A percentile compares a stretch with the other conserved stretches of the same genome.
Evolutionary conservation across 1,140 invertebrate genomes (phyloP).

Genomic region (Micrasema minimum): DNA sequence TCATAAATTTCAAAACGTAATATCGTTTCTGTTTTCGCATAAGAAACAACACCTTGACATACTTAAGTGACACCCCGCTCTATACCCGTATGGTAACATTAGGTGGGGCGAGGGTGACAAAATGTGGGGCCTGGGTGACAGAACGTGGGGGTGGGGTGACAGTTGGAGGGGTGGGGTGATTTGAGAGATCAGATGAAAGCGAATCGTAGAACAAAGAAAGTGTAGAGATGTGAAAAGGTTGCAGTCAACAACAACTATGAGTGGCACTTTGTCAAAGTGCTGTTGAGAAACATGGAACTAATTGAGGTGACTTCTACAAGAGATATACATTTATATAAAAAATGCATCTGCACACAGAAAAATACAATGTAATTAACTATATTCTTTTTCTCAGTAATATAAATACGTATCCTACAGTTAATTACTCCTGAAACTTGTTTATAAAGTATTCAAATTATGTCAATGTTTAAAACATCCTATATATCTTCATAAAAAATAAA

Average conservation of each 20-base stretch:
- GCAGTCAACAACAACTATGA: background rate
- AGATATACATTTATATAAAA: too few species aligned
- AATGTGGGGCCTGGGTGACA: background rate
- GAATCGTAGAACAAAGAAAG: conserved; percentile 13
- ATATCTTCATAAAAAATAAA: too few species aligned
- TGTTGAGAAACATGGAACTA: conserved; percentile 8
- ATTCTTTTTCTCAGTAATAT: too few species aligned
- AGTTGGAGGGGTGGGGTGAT: background rate
- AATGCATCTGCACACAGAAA: too few species aligned
- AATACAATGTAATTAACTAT: too few species aligned
- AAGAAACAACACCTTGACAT: conserved; percentile 31
- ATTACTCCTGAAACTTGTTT: too few species aligned
- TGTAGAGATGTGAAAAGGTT: conserved; percentile 17
- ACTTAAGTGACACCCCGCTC: background rate
- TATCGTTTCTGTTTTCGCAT: conserved; percentile 8
- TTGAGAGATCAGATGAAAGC: conserved; percentile 20
- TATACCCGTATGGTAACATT: conserved; percentile 16
- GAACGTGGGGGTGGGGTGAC: background rate
- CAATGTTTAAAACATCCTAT: too few species aligned
- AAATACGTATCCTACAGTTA: too few species aligned
- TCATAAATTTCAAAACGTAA: conserved; percentile 16
- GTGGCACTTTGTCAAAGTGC: conserved; percentile 15
- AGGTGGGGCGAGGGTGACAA: background rate
- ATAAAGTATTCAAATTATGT: too few species aligned
- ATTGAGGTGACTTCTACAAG: conserved; percentile 1